Evolutionary conservation across 2,888 invertebrate genomes (phyloP).

Genomic region (Atrina japonica): DNA sequence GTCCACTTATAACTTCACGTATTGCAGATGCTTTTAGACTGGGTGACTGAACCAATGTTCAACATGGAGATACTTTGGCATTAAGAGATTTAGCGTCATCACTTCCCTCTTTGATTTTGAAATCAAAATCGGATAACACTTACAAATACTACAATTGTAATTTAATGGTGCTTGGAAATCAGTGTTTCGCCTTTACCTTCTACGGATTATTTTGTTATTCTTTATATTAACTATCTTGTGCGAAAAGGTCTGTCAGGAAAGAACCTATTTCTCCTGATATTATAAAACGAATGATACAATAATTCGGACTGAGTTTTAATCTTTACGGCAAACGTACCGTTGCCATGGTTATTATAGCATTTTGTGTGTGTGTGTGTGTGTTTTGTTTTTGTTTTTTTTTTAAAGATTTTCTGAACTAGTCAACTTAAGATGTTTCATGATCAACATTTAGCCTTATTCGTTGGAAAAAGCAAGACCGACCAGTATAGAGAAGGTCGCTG

Average conservation of each 20-base stretch:
- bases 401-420: neutral
- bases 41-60: too few species aligned
- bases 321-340: neutral
- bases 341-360: conserved; percentile 1
- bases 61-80: too few species aligned
- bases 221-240: conserved; percentile 3
- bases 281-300: neutral
- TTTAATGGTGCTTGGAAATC: too few species aligned
- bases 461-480: conserved; percentile 14
- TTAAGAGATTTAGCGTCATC: too few species aligned
- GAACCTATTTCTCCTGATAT: conserved; percentile 18
- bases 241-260: neutral
- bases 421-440: neutral
- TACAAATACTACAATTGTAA: too few species aligned
- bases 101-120: too few species aligned
- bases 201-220: neutral
- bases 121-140: too few species aligned
- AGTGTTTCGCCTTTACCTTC: too few species aligned
- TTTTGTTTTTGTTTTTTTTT: conserved; percentile 7
- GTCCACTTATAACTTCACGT: too few species aligned
- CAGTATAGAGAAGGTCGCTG: conserved; percentile 8
- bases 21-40: too few species aligned
- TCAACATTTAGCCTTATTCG: neutral
- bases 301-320: neutral
- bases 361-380: too few species aligned